phyloP scores from a whole-genome alignment of 2,113 vertebrate species.

The Bos indicus region DNA sequence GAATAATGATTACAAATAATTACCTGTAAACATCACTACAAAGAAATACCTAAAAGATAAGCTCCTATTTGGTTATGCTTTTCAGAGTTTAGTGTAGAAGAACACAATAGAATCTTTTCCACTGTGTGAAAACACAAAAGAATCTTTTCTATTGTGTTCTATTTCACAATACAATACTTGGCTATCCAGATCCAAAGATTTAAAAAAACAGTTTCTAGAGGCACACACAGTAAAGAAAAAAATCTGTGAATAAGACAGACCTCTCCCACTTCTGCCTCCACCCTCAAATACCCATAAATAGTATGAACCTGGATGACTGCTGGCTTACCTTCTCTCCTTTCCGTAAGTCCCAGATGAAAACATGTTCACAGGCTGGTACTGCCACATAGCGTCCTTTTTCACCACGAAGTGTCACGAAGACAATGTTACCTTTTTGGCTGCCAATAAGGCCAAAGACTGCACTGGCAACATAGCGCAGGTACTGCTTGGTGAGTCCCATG shows the following conservation, averaged over 20 bases:
- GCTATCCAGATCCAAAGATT: neutral
- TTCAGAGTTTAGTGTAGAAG: neutral
- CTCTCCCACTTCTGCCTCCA: neutral
- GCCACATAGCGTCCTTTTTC: constrained; percentile 93
- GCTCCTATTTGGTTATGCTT: neutral
- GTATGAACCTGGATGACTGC: neutral
- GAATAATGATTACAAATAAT: neutral
- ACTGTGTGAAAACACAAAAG: neutral
- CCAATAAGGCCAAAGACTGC: constrained; percentile 93
- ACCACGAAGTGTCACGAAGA: constrained; percentile 88
- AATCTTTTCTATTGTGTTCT: neutral
- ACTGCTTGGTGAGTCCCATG: constrained; percentile 98
- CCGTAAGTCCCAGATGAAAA: constrained; percentile 95
- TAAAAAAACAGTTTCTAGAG: neutral
- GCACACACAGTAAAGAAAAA: neutral
- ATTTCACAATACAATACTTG: neutral
- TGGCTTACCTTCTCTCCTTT: constrained; percentile 93
- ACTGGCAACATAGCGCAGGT: constrained; percentile 89
- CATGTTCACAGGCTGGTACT: constrained; percentile 94
- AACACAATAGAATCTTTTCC: neutral
- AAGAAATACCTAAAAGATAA: neutral
- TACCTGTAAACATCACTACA: neutral
- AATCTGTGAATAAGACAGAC: neutral
- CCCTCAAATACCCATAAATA: neutral
- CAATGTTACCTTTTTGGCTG: constrained; percentile 87